Conservation (phyloP, 2,888 invertebrate species). For the Gastracanthus pulcherrimus region DNA sequence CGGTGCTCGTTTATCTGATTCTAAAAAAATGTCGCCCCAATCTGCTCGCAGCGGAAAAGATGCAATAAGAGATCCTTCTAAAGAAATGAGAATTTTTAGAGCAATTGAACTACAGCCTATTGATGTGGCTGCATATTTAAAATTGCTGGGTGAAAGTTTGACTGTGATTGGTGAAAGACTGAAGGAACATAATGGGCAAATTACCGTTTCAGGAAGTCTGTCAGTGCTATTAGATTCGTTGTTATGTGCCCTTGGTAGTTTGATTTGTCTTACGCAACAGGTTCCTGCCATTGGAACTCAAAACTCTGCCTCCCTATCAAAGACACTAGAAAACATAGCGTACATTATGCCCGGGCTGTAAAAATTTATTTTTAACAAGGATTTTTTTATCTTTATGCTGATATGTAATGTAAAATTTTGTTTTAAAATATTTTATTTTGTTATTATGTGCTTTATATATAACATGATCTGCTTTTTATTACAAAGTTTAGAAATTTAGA, state of each 20-base stretch:
- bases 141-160: constrained; percentile 96
- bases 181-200: constrained; percentile 97
- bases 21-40: constrained; percentile 28
- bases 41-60: constrained; percentile 40
- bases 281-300: constrained; percentile 82
- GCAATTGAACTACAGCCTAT: constrained; percentile 81
- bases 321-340: constrained; percentile 95
- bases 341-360: constrained; percentile 85
- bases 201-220: constrained; percentile 95
- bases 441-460: constrained; percentile 43
- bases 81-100: constrained; percentile 54
- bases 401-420: constrained; percentile 31
- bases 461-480: constrained; percentile 28
- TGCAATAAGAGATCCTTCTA: constrained; percentile 53
- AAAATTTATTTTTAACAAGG: constrained; percentile 49
- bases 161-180: constrained; percentile 95
- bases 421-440: constrained; percentile 51
- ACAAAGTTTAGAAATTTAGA: constrained; percentile 8
- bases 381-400: constrained; percentile 3
- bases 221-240: constrained; percentile 95
- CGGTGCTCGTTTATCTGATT: not conserved
- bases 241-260: constrained; percentile 93
- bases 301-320: constrained; percentile 78
- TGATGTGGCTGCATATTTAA: constrained; percentile 95
- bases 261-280: constrained; percentile 91